Evolutionary conservation across 2,797 vertebrate genomes (phyloP).

Genomic region (Gila robusta): DNA sequence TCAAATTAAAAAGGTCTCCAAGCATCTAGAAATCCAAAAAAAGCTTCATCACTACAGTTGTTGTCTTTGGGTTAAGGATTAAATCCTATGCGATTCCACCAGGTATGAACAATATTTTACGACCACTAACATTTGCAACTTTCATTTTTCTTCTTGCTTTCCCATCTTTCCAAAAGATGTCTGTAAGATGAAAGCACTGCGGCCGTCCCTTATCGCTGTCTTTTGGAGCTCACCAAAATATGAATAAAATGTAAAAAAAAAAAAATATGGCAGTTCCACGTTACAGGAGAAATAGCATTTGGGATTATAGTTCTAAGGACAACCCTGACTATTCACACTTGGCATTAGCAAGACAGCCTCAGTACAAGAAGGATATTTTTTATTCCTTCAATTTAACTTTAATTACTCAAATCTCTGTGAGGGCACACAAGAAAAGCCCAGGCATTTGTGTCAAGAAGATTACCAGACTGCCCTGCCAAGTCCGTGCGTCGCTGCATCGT

Average conservation of each 20-base stretch:
- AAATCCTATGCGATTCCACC: neutral
- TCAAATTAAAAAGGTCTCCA: neutral
- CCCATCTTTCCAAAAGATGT: conserved; percentile 72
- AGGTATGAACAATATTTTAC: conserved; percentile 55
- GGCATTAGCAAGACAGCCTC: conserved; percentile 84
- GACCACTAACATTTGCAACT: conserved; percentile 68
- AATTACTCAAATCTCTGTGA: conserved; percentile 89
- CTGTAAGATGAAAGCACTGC: conserved; percentile 79
- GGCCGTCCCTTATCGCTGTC: conserved; percentile 80
- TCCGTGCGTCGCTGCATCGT: conserved; percentile 83
- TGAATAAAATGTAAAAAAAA: conserved; percentile 58
- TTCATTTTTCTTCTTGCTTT: conserved; percentile 51
- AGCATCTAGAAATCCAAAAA: neutral
- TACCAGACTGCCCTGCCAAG: conserved; percentile 88
- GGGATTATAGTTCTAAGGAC: conserved; percentile 86
- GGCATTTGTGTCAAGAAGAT: conserved; percentile 89
- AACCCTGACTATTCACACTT: conserved; percentile 85
- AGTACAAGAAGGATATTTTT: conserved; percentile 88
- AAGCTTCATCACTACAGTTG: conserved; percentile 35
- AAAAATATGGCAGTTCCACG: conserved; percentile 76
- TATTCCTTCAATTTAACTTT: conserved; percentile 90
- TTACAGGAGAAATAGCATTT: conserved; percentile 78
- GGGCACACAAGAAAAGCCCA: conserved; percentile 86
- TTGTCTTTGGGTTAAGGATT: neutral
- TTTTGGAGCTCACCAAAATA: conserved; percentile 74